Evolutionary conservation across 2,113 vertebrate species (phyloP).

Genomic region (Gopherus flavomarginatus): DNA sequence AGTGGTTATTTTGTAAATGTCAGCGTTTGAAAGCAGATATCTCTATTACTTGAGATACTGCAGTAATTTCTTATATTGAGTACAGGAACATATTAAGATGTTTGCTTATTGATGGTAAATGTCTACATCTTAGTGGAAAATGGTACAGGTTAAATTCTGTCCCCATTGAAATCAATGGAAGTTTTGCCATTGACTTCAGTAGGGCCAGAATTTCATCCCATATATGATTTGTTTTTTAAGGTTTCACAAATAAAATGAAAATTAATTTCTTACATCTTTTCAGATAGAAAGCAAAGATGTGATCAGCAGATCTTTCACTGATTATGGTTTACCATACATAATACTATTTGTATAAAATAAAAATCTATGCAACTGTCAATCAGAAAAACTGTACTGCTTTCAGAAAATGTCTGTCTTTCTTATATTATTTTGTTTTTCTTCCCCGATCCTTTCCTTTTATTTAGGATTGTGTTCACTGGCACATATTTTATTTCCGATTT

Average conservation of each 20-base stretch:
- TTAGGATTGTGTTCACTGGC: background rate
- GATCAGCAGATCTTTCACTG: background rate
- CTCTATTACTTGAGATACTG: background rate
- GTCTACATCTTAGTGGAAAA: conserved; percentile 12
- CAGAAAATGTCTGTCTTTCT: background rate
- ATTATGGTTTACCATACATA: background rate
- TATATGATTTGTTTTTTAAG: background rate
- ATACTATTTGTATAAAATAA: background rate
- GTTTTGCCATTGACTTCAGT: conserved; percentile 12
- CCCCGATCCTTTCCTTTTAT: background rate
- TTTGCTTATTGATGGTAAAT: background rate
- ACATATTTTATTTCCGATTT: conserved; percentile 14
- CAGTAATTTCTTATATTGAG: background rate
- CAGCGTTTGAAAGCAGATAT: background rate
- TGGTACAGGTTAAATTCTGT: background rate
- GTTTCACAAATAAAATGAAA: conserved; percentile 10
- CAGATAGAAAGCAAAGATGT: background rate
- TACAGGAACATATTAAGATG: background rate
- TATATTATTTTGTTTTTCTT: background rate
- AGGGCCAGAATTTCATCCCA: background rate
- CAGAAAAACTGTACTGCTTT: background rate
- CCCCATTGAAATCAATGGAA: background rate
- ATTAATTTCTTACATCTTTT: background rate
- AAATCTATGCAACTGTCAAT: background rate
- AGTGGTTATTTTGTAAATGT: background rate